A percentile compares a stretch with the other conserved stretches of the same genome.
Evolutionary conservation across 2,888 invertebrate species (phyloP).

Genomic region (Noctua janthina): DNA sequence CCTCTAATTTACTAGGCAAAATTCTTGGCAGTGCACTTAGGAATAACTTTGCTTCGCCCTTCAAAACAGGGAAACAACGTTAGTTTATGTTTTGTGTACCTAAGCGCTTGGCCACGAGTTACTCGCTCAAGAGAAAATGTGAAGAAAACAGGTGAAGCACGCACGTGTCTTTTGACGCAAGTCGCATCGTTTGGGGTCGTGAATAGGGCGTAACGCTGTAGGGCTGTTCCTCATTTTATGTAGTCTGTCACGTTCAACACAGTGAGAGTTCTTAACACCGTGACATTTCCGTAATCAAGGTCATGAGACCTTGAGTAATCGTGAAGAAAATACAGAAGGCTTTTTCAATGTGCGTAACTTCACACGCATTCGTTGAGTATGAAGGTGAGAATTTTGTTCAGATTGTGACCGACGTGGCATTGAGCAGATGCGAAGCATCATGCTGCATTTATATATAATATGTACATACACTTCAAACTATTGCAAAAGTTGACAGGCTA

Average conservation of each 20-base stretch:
- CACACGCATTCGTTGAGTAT: not conserved
- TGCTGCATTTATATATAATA: not conserved
- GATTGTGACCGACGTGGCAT: not conserved
- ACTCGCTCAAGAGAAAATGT: not conserved
- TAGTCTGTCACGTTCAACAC: constrained; percentile 43
- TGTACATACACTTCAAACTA: not conserved
- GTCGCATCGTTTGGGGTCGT: not conserved
- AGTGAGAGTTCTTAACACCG: constrained; percentile 49
- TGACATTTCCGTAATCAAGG: constrained; percentile 57
- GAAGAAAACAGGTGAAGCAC: not conserved
- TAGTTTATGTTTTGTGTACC: constrained; percentile 28
- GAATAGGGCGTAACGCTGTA: not conserved
- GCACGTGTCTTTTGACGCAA: not conserved
- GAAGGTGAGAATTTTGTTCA: not conserved
- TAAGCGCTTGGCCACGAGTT: too few relatives aligned
- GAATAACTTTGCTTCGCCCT: constrained; percentile 18
- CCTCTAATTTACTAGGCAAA: constrained; percentile 40
- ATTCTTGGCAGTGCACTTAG: constrained; percentile 54
- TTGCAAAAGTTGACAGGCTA: not conserved
- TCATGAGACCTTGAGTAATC: constrained; percentile 23
- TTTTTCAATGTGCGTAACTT: not conserved
- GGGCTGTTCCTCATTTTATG: constrained; percentile 27
- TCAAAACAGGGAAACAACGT: constrained; percentile 42
- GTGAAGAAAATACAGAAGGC: constrained; percentile 20
- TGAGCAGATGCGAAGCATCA: not conserved